phyloP scores from a whole-genome alignment of 2,113 vertebrate genomes.

The Paralichthys olivaceus region DNA sequence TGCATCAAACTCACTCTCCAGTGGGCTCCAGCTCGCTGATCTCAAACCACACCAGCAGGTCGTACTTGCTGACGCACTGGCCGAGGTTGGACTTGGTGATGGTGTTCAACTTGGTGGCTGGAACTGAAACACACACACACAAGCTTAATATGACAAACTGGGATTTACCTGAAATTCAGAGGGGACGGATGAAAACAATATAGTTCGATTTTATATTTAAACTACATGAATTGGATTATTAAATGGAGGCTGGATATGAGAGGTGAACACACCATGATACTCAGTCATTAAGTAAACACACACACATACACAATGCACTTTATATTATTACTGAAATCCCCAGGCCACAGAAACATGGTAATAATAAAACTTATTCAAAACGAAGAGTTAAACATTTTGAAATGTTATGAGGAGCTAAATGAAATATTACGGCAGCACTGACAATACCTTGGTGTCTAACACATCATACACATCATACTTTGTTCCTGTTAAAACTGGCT shows the following conservation, averaged over 20 bases:
- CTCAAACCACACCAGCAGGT: slow-evolving; percentile 98
- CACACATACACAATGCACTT: neutral
- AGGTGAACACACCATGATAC: neutral
- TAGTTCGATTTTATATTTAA: too few relatives aligned
- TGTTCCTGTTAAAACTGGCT: slow-evolving; percentile 39
- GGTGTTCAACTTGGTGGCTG: slow-evolving; percentile 96
- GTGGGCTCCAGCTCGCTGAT: slow-evolving; percentile 99
- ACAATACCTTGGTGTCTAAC: slow-evolving; percentile 43
- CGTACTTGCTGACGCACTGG: slow-evolving; percentile 97
- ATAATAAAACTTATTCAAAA: neutral
- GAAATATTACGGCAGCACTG: slow-evolving; percentile 53
- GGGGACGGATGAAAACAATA: neutral
- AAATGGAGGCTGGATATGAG: slow-evolving; percentile 9
- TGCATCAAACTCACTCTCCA: slow-evolving; percentile 91
- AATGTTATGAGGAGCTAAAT: slow-evolving; percentile 33
- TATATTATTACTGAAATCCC: neutral
- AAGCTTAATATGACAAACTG: neutral
- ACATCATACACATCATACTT: too few relatives aligned
- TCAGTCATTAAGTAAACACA: neutral
- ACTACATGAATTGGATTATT: neutral
- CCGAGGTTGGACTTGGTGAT: slow-evolving; percentile 94
- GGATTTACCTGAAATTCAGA: neutral
- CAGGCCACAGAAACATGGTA: neutral
- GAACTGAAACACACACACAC: slow-evolving; percentile 81
- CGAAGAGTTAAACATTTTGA: neutral